phyloP scores from a whole-genome alignment of 1,140 invertebrate genomes.

The Listronotus oregonensis region DNA sequence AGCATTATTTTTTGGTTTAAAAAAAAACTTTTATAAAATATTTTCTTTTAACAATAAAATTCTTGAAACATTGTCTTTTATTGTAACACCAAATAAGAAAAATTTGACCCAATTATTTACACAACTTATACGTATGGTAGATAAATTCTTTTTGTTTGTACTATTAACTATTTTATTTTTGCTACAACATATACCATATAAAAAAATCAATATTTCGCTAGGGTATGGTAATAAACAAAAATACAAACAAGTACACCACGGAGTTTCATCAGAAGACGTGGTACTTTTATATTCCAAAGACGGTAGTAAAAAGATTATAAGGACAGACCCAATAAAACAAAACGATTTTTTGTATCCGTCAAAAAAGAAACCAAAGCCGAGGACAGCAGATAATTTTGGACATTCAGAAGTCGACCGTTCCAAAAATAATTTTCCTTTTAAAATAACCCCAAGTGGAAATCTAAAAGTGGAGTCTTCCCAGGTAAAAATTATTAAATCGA shows the following conservation, averaged over 20 bases:
- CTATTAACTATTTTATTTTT: no score
- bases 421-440: constrained; percentile 62
- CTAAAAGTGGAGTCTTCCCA: constrained; percentile 69
- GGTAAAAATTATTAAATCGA: constrained; percentile 51
- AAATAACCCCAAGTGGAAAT: constrained; percentile 68
- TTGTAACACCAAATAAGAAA: no score
- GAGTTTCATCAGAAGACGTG: constrained; percentile 33
- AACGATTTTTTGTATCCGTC: constrained; percentile 38
- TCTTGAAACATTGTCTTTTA: no score
- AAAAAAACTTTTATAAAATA: no score
- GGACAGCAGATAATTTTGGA: constrained; percentile 23
- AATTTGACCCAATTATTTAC: no score
- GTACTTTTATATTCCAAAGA: constrained; percentile 35
- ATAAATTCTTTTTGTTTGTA: no score
- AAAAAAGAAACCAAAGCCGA: constrained; percentile 33
- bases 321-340: constrained; percentile 21
- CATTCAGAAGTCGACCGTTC: constrained; percentile 15
- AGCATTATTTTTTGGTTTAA: no score
- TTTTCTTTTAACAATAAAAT: no score
- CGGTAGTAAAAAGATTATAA: constrained; percentile 20
- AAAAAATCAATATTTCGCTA: constrained; percentile 6
- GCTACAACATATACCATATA: no score
- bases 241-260: constrained; percentile 6
- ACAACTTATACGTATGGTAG: no score
- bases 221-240: constrained; percentile 32